Base-by-base conservation (phyloP, 2,888 invertebrate genomes). In the Tinea trinotella region DNA sequence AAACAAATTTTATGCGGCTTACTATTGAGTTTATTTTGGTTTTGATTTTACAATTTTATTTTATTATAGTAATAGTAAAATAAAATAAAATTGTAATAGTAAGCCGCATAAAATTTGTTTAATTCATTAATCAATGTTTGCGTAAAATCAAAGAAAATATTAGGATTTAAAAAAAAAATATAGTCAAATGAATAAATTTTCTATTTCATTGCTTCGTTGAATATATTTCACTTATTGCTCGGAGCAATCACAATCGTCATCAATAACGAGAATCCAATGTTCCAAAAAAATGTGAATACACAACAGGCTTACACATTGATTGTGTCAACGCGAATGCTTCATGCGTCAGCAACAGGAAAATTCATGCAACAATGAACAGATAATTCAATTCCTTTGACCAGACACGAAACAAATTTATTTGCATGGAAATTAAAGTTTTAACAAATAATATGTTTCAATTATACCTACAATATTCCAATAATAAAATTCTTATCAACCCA, bases 331-430 rank as follows among this genome's bases (percentile, higher is more conserved):
- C 19, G 46, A 46, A 19, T 46, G 46, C 46, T 46, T 46, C 10
- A 19, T 19, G 19, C 46, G 46, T 46, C 46, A 46, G 9, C 60
- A 61, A 64, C 62, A 62, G 65, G 65, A 64, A 70, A 70, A 68
- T 70, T 70, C 62, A 68, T 67, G 66, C 64, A 58, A 62, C 65
- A 65, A 58, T 67, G 62, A 62, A 60, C 66, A 66, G 62, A 66
- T 46, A 70, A 68, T 68, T 66, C 63, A 62, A 68, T 65, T 52
- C 18, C 52, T 72, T 68, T 69, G 68, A 68, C 59, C 62, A 59
- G 60, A 63, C 60, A 62, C 59, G 60, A 62, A 60, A 24, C 35
- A 40, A 40, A 40, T 40, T 40, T 40, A 40, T 40, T 40, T 35
- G 6, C 13, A 40, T 40, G 40, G 6, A 58, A 58, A 52, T 40